Evolutionary conservation across 2,888 invertebrate genomes (phyloP).

Genomic region (Tetanocera ferruginea): DNA sequence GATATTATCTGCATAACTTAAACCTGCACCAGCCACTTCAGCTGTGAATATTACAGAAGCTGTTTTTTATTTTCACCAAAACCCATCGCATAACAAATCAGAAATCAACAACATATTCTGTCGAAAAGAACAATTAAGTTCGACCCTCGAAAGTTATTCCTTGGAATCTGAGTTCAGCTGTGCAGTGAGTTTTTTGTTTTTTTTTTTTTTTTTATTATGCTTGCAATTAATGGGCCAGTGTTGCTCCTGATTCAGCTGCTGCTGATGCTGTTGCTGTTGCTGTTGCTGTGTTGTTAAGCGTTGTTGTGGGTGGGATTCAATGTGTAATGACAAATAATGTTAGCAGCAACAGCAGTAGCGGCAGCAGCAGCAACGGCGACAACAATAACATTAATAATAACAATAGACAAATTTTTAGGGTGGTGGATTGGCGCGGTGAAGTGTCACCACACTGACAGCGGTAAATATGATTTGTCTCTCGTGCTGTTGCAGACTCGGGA

Average conservation of each 20-base stretch:
- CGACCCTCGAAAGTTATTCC: constrained; percentile 22
- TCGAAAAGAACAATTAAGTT: constrained; percentile 24
- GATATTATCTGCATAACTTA: no score
- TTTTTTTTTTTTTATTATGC: neutral
- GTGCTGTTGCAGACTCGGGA: neutral
- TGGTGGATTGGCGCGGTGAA: neutral
- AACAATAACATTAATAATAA: constrained; percentile 26
- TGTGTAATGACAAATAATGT: constrained; percentile 42
- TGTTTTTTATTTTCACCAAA: neutral
- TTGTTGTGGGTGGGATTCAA: constrained; percentile 22
- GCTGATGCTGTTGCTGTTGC: neutral
- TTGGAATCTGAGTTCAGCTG: neutral
- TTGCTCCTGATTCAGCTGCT: neutral
- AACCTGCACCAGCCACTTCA: no score
- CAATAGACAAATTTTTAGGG: neutral
- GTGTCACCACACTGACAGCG: constrained; percentile 6
- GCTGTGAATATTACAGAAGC: no score
- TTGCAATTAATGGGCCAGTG: constrained; percentile 36
- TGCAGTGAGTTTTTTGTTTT: neutral
- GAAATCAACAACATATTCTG: constrained; percentile 30
- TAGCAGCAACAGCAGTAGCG: constrained; percentile 5
- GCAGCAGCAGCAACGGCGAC: neutral
- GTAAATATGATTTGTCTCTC: constrained; percentile 34
- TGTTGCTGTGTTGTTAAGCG: neutral
- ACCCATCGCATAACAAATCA: constrained; percentile 37